A percentile compares a stretch with the other conserved stretches of the same genome.
Conservation (phyloP, 2,888 invertebrate genomes). For the Volucella bombylans region DNA sequence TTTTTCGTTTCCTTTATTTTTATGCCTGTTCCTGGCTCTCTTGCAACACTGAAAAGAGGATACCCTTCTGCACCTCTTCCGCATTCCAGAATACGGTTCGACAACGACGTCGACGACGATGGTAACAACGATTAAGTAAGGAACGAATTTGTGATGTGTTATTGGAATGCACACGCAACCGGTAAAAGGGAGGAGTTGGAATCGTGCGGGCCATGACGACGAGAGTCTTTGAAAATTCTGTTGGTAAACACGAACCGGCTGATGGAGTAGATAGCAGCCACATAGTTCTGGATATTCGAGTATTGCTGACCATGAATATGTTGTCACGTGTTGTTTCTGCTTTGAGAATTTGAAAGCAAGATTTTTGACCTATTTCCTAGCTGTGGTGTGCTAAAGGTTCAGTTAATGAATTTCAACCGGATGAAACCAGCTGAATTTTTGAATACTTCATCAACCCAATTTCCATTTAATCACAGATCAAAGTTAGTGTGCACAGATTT, state of each 20-base stretch:
- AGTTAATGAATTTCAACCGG: too few species aligned
- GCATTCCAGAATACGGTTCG: conserved; percentile 48
- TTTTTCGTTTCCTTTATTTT: background rate
- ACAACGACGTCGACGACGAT: conserved; percentile 13
- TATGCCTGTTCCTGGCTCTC: conserved; percentile 23
- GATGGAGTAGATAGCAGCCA: conserved; percentile 21
- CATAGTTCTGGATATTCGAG: background rate
- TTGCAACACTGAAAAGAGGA: conserved; percentile 22
- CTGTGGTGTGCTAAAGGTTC: too few species aligned
- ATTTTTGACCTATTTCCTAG: too few species aligned
- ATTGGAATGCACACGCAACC: conserved; percentile 23
- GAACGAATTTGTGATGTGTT: conserved; percentile 19
- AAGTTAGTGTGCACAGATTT: too few species aligned
- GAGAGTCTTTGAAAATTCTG: conserved; percentile 8
- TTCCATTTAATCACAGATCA: too few species aligned
- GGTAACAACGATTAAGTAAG: conserved; percentile 30
- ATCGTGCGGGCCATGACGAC: background rate
- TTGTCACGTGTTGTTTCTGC: too few species aligned
- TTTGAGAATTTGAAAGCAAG: too few species aligned
- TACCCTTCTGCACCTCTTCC: conserved; percentile 35
- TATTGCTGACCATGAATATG: too few species aligned
- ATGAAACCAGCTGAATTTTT: too few species aligned
- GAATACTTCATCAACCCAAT: too few species aligned
- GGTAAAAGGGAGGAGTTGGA: background rate
- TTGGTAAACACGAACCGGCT: conserved; percentile 58